Base-by-base conservation (phyloP, 2,888 invertebrate genomes). In the Perdita meconis region DNA sequence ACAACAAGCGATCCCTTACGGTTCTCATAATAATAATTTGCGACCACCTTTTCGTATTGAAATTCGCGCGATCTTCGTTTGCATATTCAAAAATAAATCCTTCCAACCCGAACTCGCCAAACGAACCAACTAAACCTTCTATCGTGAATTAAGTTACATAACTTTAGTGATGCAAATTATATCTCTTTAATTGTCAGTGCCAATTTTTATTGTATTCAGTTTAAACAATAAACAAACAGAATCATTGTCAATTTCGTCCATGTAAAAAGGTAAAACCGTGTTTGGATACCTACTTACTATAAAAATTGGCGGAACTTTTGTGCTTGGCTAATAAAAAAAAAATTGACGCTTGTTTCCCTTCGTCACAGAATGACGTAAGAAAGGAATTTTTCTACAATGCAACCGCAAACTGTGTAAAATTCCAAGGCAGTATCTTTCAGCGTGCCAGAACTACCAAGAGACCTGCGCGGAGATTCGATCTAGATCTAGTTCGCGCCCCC, bases 1-100 rank as follows among this genome's bases (percentile, higher is more conserved):
- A 66, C 57, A 55, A 55, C 68, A 38, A 24, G 53, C 63, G 47
- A 65, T 72, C 72, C 78, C 66, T 78, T 59, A 42, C 60, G 53
- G 65, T 55, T 50, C 66, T 67, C 50, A 51, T 70, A 71, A 66
- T 65, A 77, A 68, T 65, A 77, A 77, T 59, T 76, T 68, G 68
- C 34, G 68, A 77, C 34, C 56, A 47, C 19, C 30, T 38, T 47
- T 56, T 42, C 22, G 22, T 51, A 13, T 36, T 26, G 44, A 4
- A 66, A 65, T 74, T 55, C 59, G 40, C 19, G 59, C 36, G 38
- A 34, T 22, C 42, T 24, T 13, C 5, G 24, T 36, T 34, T 6
- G 38, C 47, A 36, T 8, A 10, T 16, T 40, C 36, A 1, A 44
- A 42, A 53, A 38, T 42, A 19, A 19, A 64, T 44, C 8, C 24